phyloP scores from a whole-genome alignment of 2,888 invertebrate species.

The Watsonalla cultraria region DNA sequence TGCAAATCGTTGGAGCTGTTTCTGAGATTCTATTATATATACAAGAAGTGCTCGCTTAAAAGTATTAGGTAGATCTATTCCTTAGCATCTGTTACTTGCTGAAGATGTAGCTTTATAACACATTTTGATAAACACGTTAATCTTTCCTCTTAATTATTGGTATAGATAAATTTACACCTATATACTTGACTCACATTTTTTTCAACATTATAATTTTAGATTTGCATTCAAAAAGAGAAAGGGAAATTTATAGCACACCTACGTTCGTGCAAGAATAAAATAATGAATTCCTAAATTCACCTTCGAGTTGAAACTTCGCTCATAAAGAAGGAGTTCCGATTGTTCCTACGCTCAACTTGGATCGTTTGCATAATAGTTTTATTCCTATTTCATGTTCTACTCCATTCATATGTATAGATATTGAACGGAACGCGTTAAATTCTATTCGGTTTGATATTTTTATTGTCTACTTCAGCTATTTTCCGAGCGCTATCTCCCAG shows the following conservation, averaged over 20 bases:
- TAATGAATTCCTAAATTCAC: constrained; percentile 32
- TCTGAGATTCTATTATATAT: no score
- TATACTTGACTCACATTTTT: no score
- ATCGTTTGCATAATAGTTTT: constrained; percentile 67
- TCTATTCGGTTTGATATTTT: constrained; percentile 40
- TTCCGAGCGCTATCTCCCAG: not conserved
- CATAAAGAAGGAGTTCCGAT: constrained; percentile 51
- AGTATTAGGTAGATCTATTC: no score
- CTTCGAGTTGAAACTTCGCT: constrained; percentile 39
- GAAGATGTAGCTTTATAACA: no score
- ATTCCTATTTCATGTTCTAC: constrained; percentile 53
- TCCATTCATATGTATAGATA: constrained; percentile 44
- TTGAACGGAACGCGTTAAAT: constrained; percentile 37
- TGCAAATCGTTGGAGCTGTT: no score
- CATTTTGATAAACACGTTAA: no score
- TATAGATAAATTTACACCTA: no score
- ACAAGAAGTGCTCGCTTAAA: no score
- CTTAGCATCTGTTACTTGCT: no score
- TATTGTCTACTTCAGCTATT: constrained; percentile 15
- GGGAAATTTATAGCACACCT: not conserved
- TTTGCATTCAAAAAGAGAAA: not conserved
- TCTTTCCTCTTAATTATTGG: no score
- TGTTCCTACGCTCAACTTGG: constrained; percentile 46
- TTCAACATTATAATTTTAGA: no score
- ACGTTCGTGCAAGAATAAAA: constrained; percentile 4